Evolutionary conservation across 2,113 vertebrate species (phyloP).

Genomic region (Mustelus asterias): DNA sequence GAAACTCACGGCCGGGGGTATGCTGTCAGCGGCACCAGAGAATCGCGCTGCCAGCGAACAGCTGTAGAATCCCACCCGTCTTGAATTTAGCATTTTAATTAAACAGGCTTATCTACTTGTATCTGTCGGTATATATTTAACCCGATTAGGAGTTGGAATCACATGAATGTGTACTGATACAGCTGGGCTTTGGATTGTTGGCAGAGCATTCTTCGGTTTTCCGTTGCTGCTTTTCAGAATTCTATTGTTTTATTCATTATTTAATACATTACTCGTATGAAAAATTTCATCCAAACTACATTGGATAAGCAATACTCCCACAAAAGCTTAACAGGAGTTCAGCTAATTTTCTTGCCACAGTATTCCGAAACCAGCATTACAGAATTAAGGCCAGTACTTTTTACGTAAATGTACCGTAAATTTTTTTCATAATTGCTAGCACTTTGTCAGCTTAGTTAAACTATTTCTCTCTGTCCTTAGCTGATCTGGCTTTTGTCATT

Average conservation of each 20-base stretch:
- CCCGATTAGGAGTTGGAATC: not conserved
- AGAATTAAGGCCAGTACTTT: not conserved
- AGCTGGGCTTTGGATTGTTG: not conserved
- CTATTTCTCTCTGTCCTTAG: not conserved
- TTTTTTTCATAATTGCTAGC: not conserved
- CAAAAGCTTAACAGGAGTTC: not conserved
- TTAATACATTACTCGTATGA: not conserved
- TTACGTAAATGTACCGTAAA: not conserved
- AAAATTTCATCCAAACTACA: not conserved
- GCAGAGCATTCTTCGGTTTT: not conserved
- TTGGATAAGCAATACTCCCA: not conserved
- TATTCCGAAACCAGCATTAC: not conserved
- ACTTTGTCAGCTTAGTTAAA: not conserved
- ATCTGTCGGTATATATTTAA: not conserved
- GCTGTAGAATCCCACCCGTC: not conserved
- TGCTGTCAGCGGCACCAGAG: no score
- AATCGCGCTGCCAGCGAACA: no score
- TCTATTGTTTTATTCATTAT: not conserved
- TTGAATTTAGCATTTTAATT: conserved; percentile 13
- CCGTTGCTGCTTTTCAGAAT: not conserved
- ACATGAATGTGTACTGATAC: not conserved
- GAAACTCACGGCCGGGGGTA: no score
- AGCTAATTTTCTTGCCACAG: not conserved
- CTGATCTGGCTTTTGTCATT: not conserved
- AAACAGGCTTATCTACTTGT: not conserved